A percentile compares a stretch with the other conserved stretches of the same genome.
Evolutionary conservation across 1,140 invertebrate species (phyloP).

Genomic region (Apocrypta bakeri): DNA sequence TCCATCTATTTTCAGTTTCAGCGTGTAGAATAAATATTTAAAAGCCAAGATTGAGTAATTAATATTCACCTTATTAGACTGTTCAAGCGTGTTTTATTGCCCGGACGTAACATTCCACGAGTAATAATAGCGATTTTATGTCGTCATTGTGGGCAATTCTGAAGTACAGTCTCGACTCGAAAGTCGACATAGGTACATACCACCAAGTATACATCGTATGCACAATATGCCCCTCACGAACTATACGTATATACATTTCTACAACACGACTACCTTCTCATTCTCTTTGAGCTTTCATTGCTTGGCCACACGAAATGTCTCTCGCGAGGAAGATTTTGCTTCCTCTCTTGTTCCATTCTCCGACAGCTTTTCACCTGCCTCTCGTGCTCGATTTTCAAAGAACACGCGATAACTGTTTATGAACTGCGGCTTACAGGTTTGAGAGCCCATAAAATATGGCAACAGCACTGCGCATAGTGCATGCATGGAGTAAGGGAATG

Average conservation of each 20-base stretch:
- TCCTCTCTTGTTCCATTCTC: conserved; percentile 9
- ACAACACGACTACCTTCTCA: neutral
- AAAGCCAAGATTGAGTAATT: too few species aligned
- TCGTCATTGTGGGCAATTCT: neutral
- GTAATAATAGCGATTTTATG: neutral
- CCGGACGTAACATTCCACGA: neutral
- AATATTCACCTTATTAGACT: too few species aligned
- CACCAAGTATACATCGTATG: neutral
- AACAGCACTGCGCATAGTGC: neutral
- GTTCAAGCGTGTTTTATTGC: too few species aligned
- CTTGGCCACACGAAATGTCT: neutral
- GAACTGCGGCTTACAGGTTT: neutral
- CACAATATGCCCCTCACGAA: neutral
- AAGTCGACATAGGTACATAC: neutral
- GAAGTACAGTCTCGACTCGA: neutral
- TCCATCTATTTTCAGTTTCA: neutral
- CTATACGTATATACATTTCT: neutral
- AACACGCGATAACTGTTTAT: neutral
- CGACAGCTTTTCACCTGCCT: conserved; percentile 9
- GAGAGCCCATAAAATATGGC: neutral
- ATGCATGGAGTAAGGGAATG: neutral
- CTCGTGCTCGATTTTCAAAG: neutral
- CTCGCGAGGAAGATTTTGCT: neutral
- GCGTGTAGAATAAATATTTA: too few species aligned
- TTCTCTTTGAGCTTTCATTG: conserved; percentile 9